These are phyloP conservation scores for Petrocephalus schoutedeni DNA, from an alignment of 2,797 vertebrate genomes.

Conservation along the genomic window DNA sequence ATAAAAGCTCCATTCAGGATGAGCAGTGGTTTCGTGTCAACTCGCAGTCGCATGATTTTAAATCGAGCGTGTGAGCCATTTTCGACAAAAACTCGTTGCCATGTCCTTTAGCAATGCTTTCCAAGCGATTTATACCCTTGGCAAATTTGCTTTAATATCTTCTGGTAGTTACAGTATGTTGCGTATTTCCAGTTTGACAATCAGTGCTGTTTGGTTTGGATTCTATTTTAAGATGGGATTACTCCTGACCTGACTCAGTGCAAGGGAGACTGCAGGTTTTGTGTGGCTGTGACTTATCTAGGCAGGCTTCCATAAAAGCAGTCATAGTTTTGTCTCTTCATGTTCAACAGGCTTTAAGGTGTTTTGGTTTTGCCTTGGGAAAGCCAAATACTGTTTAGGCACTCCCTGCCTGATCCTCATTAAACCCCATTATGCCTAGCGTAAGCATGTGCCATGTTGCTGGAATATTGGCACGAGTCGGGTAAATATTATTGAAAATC, in stretches of 20 bases:
- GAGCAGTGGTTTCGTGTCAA: background rate
- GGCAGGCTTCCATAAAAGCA: background rate
- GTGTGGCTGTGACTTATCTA: slow-evolving; percentile 20
- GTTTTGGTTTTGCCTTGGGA: slow-evolving; percentile 23
- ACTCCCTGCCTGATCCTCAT: slow-evolving; percentile 19
- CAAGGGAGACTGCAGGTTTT: slow-evolving; percentile 4
- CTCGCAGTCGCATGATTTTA: slow-evolving; percentile 10
- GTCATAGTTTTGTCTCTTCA: slow-evolving; percentile 21
- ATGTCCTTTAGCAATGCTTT: background rate
- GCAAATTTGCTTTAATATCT: background rate
- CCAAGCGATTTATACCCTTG: background rate
- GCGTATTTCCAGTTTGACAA: background rate
- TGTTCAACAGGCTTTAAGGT: slow-evolving; percentile 17
- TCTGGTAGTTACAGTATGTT: background rate
- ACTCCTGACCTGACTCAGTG: background rate
- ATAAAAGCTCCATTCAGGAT: background rate
- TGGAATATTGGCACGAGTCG: background rate
- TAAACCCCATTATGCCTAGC: slow-evolving; percentile 14
- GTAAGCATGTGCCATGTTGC: background rate
- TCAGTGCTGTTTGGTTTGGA: background rate
- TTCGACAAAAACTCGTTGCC: background rate
- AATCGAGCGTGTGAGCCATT: background rate
- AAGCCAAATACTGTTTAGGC: slow-evolving; percentile 11
- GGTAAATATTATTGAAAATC: slow-evolving; percentile 16
- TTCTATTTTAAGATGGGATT: slow-evolving; percentile 25